These are phyloP conservation scores for Cabera pusaria DNA, from an alignment of 2,888 invertebrate species.

Conservation along the genomic window DNA sequence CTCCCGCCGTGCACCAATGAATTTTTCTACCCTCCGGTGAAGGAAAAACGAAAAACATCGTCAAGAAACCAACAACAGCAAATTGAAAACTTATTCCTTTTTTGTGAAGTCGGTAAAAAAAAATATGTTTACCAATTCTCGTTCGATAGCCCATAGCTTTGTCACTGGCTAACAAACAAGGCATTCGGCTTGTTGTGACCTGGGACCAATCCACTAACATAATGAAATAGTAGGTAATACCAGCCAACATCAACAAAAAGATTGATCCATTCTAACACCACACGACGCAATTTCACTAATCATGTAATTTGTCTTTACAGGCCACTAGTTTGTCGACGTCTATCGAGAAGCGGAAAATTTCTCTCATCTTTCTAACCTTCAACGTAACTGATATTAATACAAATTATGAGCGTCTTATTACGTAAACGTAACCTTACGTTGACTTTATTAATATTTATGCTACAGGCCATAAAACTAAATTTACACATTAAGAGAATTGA, in stretches of 20 bases:
- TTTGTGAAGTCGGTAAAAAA: constrained; percentile 26
- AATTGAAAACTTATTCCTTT: no score
- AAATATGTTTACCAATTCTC: no score
- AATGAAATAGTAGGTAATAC: no score
- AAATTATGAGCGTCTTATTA: constrained; percentile 3
- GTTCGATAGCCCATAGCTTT: no score
- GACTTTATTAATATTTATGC: constrained; percentile 22
- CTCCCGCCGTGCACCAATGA: no score
- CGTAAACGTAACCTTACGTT: constrained; percentile 14
- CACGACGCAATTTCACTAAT: constrained; percentile 33
- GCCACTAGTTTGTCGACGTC: constrained; percentile 1
- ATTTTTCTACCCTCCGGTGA: no score
- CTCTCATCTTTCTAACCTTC: neutral
- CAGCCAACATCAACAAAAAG: constrained; percentile 12
- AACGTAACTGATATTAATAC: constrained; percentile 1
- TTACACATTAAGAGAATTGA: constrained; percentile 31
- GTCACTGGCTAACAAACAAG: constrained; percentile 40
- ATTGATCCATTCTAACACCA: neutral
- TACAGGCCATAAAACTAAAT: constrained; percentile 20
- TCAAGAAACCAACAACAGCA: no score
- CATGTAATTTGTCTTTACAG: constrained; percentile 18
- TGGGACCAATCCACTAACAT: constrained; percentile 34
- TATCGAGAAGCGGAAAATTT: neutral
- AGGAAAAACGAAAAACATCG: no score
- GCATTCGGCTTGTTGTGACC: constrained; percentile 41